Conservation (phyloP, 2,113 vertebrate species). For the Hippolais icterina region DNA sequence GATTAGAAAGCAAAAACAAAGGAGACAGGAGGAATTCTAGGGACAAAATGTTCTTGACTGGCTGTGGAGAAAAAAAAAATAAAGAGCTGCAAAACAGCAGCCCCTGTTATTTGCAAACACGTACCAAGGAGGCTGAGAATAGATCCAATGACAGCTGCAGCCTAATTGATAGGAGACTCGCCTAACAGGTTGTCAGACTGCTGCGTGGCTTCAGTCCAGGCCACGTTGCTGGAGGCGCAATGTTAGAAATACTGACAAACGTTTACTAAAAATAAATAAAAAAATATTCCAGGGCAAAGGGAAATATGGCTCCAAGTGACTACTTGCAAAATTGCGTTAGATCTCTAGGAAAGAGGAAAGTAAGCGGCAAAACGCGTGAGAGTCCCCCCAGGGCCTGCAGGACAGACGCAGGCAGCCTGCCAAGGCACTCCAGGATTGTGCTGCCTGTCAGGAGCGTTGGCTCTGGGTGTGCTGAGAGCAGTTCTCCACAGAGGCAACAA, state of each 20-base stretch:
- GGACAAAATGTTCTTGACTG: slow-evolving; percentile 48
- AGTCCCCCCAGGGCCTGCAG: slow-evolving; percentile 22
- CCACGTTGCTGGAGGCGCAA: slow-evolving; percentile 44
- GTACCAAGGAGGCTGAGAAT: slow-evolving; percentile 66
- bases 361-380: background rate
- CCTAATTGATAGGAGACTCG: slow-evolving; percentile 71
- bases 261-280: slow-evolving; percentile 61
- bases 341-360: slow-evolving; percentile 56
- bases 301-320: slow-evolving; percentile 45
- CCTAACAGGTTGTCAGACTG: slow-evolving; percentile 70
- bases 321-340: slow-evolving; percentile 25
- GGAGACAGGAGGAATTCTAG: slow-evolving; percentile 1
- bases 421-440: slow-evolving; percentile 61
- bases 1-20: slow-evolving; percentile 41
- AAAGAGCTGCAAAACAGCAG: slow-evolving; percentile 41
- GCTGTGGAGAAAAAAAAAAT: background rate
- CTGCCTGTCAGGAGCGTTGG: slow-evolving; percentile 50
- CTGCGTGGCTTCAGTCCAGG: slow-evolving; percentile 60
- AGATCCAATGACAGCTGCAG: slow-evolving; percentile 66
- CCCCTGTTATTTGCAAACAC: slow-evolving; percentile 63
- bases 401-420: slow-evolving; percentile 22
- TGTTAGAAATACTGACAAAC: slow-evolving; percentile 67
- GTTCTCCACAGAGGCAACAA: slow-evolving; percentile 11
- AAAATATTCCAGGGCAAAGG: slow-evolving; percentile 51
- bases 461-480: slow-evolving; percentile 35